Percentiles rank a stretch among this genome's conserved stretches.
Evolutionary conservation across 1,140 invertebrate species (phyloP).

Genomic region (Drosophila elegans): DNA sequence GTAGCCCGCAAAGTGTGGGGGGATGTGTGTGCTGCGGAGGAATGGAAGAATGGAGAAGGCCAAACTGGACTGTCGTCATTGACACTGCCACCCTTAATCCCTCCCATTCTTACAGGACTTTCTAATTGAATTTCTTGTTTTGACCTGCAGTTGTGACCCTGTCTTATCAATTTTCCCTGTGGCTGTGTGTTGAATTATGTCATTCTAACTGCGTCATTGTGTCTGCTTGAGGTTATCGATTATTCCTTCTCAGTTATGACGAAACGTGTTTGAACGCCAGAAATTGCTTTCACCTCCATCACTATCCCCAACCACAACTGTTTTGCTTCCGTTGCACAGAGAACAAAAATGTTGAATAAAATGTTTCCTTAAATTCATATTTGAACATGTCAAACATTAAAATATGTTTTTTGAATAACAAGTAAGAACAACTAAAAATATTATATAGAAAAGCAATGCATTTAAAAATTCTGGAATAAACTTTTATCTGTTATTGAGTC

Average conservation of each 20-base stretch:
- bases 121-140: conserved; percentile 73
- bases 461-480: no score
- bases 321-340: neutral
- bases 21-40: neutral
- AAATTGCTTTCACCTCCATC: conserved; percentile 49
- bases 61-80: conserved; percentile 53
- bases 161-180: conserved; percentile 55
- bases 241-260: conserved; percentile 72
- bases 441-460: no score
- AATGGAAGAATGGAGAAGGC: conserved; percentile 38
- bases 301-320: neutral
- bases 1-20: neutral
- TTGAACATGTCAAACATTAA: no score
- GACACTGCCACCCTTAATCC: conserved; percentile 5
- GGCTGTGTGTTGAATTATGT: conserved; percentile 61
- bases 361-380: neutral
- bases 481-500: no score
- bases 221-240: conserved; percentile 73
- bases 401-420: no score
- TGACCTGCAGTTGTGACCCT: conserved; percentile 48
- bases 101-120: conserved; percentile 50
- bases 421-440: no score
- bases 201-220: conserved; percentile 78
- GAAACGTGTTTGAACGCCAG: conserved; percentile 64
- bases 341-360: neutral